A percentile compares a stretch with the other conserved stretches of the same genome.
Evolutionary conservation across 2,888 invertebrate genomes (phyloP).

Genomic region (Orchesellides sinensis): DNA sequence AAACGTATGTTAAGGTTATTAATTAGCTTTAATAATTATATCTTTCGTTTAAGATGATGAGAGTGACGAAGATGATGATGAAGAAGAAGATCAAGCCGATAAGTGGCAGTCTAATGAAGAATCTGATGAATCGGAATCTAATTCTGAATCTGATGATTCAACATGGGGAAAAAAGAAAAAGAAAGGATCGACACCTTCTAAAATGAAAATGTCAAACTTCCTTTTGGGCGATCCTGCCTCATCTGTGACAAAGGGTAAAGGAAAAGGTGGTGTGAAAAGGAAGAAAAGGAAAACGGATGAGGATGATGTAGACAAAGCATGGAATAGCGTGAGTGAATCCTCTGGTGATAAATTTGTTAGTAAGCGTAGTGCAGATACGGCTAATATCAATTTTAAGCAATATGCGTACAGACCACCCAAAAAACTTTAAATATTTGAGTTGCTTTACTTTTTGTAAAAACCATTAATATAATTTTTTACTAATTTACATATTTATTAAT

Average conservation of each 20-base stretch:
- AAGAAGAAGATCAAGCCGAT: constrained; percentile 76
- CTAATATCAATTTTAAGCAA: constrained; percentile 62
- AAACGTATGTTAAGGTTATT: too few species aligned
- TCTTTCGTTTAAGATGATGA: constrained; percentile 73
- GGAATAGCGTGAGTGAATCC: constrained; percentile 72
- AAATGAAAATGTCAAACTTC: constrained; percentile 63
- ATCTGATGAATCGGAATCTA: constrained; percentile 77
- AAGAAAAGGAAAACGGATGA: constrained; percentile 75
- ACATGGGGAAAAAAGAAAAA: constrained; percentile 80
- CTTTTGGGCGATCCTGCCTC: constrained; percentile 55
- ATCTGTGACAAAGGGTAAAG: constrained; percentile 70
- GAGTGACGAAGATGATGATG: constrained; percentile 76
- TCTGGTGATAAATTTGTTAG: constrained; percentile 66
- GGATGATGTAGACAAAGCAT: constrained; percentile 75
- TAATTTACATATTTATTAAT: neutral
- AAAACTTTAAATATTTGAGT: constrained; percentile 53
- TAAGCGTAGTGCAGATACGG: constrained; percentile 70
- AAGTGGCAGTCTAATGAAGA: constrained; percentile 72
- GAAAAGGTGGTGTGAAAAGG: constrained; percentile 69
- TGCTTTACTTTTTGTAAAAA: neutral
- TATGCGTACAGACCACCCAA: constrained; percentile 56
- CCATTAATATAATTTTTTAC: neutral
- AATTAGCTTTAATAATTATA: constrained; percentile 21
- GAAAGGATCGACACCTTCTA: constrained; percentile 76
- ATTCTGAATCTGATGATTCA: constrained; percentile 82